A percentile compares a stretch with the other conserved stretches of the same genome.
Evolutionary conservation across 2,797 vertebrate genomes (phyloP).

Genomic region (Phrynocephalus vlangalii): DNA sequence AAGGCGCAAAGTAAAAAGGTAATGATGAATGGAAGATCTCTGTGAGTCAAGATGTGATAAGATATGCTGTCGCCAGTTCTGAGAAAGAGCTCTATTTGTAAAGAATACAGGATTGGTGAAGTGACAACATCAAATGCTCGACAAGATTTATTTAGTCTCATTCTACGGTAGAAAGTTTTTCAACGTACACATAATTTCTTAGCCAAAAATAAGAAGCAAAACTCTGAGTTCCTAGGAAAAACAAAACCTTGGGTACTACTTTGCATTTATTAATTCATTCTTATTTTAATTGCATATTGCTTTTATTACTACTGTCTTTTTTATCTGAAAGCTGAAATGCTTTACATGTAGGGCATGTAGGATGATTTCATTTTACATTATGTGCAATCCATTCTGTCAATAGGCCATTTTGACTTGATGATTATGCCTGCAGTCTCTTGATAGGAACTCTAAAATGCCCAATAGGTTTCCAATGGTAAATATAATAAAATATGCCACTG

Average conservation of each 20-base stretch:
- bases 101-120: neutral
- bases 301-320: neutral
- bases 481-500: too few species aligned
- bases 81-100: neutral
- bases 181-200: neutral
- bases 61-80: slow-evolving; percentile 12
- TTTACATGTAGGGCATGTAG: too few species aligned
- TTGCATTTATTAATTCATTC: neutral
- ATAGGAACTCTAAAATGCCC: too few species aligned
- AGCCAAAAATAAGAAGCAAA: neutral
- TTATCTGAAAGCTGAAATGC: neutral
- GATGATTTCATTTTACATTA: too few species aligned
- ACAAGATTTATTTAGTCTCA: slow-evolving; percentile 14
- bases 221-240: neutral
- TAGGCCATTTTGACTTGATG: too few species aligned
- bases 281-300: neutral
- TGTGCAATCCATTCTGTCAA: too few species aligned
- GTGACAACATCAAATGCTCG: neutral
- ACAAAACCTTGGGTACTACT: neutral
- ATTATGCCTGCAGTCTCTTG: too few species aligned
- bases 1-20: slow-evolving; percentile 8
- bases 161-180: neutral
- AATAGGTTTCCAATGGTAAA: too few species aligned
- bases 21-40: neutral
- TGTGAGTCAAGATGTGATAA: neutral